Percentiles rank a stretch among this genome's conserved stretches.
phyloP scores from a whole-genome alignment of 2,113 vertebrate genomes.

The Parotia lawesii region DNA sequence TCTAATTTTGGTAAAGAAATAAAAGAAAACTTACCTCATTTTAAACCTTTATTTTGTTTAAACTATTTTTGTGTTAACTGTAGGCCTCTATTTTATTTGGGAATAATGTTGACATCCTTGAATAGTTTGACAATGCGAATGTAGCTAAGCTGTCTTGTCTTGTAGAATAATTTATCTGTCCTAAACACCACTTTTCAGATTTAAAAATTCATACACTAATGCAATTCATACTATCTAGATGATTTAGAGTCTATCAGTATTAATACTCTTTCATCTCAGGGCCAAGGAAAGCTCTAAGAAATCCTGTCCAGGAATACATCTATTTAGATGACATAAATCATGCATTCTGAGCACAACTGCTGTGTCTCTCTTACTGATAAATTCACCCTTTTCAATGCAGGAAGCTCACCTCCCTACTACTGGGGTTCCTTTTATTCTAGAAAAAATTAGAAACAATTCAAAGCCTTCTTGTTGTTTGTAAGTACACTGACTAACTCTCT shows the following conservation, averaged over 20 bases:
- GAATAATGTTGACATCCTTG: not conserved
- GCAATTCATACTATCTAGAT: not conserved
- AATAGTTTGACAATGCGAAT: not conserved
- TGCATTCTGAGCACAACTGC: not conserved
- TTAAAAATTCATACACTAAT: not conserved
- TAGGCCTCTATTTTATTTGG: not conserved
- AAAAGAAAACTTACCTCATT: not conserved
- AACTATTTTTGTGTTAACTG: not conserved
- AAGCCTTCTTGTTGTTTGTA: not conserved
- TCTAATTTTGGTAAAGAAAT: not conserved
- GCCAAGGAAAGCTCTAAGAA: not conserved
- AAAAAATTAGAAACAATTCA: not conserved
- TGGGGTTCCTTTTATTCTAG: not conserved
- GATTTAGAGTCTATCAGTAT: not conserved
- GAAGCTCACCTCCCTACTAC: rapidly evolving
- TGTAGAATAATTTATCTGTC: not conserved
- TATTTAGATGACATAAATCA: not conserved
- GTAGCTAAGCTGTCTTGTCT: not conserved
- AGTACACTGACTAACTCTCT: not conserved
- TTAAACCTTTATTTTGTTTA: not conserved
- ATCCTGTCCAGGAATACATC: not conserved
- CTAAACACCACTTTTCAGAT: not conserved
- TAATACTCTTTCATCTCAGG: not conserved
- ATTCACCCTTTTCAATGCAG: not conserved
- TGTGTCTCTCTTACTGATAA: not conserved